Conservation (phyloP, 2,113 vertebrate genomes). For the Prionailurus bengalensis region DNA sequence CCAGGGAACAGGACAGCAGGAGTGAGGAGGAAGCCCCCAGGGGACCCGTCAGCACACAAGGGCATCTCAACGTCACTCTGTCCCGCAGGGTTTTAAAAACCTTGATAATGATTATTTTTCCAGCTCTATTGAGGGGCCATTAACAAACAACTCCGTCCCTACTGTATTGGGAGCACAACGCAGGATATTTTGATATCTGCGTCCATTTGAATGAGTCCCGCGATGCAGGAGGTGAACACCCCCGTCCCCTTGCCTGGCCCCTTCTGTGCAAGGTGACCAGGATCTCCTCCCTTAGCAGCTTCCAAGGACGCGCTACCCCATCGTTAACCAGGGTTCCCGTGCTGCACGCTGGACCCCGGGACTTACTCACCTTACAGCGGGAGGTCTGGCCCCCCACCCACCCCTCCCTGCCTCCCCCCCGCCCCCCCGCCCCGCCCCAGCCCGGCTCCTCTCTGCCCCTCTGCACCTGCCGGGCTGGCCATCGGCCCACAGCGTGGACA, state of each 20-base stretch:
- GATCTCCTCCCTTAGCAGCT: not conserved
- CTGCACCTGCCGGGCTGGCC: not conserved
- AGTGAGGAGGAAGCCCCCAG: not conserved
- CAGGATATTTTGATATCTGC: fast-evolving
- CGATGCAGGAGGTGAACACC: fast-evolving
- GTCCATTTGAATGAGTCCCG: too few relatives aligned
- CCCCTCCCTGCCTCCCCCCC: fast-evolving
- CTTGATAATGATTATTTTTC: too few relatives aligned
- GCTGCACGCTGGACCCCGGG: not conserved
- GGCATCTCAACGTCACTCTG: not conserved
- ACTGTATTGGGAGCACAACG: fast-evolving
- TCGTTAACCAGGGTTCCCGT: not conserved
- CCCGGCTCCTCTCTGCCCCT: fast-evolving
- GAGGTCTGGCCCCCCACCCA: not conserved
- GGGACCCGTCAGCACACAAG: not conserved
- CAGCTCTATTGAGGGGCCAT: not conserved
- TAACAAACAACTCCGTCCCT: too few relatives aligned
- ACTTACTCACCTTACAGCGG: fast-evolving
- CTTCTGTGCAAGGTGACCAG: not conserved
- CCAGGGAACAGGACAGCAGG: not conserved
- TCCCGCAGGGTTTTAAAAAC: not conserved
- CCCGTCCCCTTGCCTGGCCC: fast-evolving
- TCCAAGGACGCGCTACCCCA: not conserved
- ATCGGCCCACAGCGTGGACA: not conserved
- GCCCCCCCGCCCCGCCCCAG: fast-evolving